phyloP scores from a whole-genome alignment of 2,888 invertebrate species.

The Onthophagus sagittarius region DNA sequence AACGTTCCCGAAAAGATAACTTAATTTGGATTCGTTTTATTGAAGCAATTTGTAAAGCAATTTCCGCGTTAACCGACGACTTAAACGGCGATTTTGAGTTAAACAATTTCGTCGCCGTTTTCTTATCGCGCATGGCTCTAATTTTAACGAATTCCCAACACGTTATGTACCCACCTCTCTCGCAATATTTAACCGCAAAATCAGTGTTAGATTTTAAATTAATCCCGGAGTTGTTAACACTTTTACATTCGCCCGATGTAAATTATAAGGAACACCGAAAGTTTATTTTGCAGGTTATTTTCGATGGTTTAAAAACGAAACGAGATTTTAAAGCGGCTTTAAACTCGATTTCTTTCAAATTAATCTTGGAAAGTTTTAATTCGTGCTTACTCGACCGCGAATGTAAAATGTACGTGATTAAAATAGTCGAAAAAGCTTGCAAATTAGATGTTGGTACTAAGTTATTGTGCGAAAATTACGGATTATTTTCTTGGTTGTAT shows the following conservation, averaged over 20 bases:
- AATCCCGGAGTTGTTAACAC: constrained; percentile 84
- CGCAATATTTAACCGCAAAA: constrained; percentile 56
- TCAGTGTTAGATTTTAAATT: constrained; percentile 69
- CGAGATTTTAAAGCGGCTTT: constrained; percentile 71
- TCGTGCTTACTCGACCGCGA: constrained; percentile 61
- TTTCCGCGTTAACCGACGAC: constrained; percentile 40
- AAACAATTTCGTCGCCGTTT: constrained; percentile 55
- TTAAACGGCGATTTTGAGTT: constrained; percentile 37
- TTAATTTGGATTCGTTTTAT: constrained; percentile 65
- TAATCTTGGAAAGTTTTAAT: constrained; percentile 68
- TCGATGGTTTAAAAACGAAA: constrained; percentile 71
- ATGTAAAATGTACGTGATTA: constrained; percentile 63
- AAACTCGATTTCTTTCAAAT: constrained; percentile 71
- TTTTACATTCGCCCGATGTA: constrained; percentile 76
- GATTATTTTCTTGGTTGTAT: constrained; percentile 68
- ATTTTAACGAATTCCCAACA: constrained; percentile 72
- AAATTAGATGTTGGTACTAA: constrained; percentile 62
- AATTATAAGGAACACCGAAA: constrained; percentile 63
- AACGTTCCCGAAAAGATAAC: constrained; percentile 55
- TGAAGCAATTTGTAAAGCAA: constrained; percentile 62
- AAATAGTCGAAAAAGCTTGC: constrained; percentile 60
- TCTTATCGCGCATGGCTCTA: constrained; percentile 66
- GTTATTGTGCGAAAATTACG: constrained; percentile 64
- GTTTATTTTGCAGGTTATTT: constrained; percentile 76
- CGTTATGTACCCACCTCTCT: constrained; percentile 71